Base-by-base conservation (phyloP, 2,797 vertebrate species). In the Tauraco hartlaubi region DNA sequence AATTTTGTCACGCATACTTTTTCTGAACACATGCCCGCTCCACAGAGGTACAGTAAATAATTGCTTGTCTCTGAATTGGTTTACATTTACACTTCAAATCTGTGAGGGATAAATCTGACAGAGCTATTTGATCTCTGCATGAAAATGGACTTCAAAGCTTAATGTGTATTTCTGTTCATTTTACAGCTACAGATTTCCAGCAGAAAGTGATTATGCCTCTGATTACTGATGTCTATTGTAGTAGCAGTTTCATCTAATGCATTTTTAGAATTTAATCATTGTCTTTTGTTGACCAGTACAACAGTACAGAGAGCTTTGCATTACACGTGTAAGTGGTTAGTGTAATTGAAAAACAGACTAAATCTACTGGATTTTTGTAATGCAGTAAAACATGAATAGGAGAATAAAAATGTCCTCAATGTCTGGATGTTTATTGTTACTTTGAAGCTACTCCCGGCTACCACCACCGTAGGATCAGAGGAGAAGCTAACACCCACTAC, bases 241-340 rank as follows among this genome's bases (percentile, higher is more conserved):
- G 91, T 72, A 95, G 97, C 96, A 98, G 98, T 97, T 98, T 98
- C 98, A 98, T 98, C 96, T 96, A 98, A 98, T 98, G 98, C 98
- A 98, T 98, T 98, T 98, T 98, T 98, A 97, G 98, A 98, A 98
- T 98, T 97, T 97, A 98, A 98, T 99, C 98, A 99, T 99, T 99
- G 99, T 99, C 99, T 98, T 99, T 99, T 99, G 98, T 99, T 98
- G 97, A 96, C 96, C 85, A 97, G 97, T 91, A 99, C 98, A 99
- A 99, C 99, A 96, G 98, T 87, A 94, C 95, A 95, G 97, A 98
- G 98, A 98, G 98, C 98, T 97, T 90, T 95, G 96, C 97, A 78
- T 94, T 88, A 92, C 97, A 96, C 64, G 90, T 97, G 97, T 99
- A 98, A 98, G 98, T 98, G 99, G 98, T 81, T 95, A 97, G 98